Base-by-base conservation (phyloP, 1,140 invertebrate genomes). In the Carcinoscorpius rotundicauda region DNA sequence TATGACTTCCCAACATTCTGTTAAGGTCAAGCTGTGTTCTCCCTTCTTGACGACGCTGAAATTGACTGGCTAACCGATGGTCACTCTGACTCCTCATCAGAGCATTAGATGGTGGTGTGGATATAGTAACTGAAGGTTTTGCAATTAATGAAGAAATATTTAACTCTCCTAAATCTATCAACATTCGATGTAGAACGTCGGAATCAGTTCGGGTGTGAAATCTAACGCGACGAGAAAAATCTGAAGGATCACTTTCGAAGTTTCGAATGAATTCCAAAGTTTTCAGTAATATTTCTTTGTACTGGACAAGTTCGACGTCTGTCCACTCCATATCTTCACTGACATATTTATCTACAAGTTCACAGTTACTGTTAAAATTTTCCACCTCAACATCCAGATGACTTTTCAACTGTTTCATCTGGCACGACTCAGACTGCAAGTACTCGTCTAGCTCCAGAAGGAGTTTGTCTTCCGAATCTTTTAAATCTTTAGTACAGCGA, bases 281-380 rank as follows among this genome's bases (percentile, higher is more conserved):
- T 77, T 91, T 92, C 3, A 95, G 78, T 78, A 95, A 95, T 64
- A 95, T 91, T 76, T 95, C 91, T 80, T 95, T 96, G 58, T 91
- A 89, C 73, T 94, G 91, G 79, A 95, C 51, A 6, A 74, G 62
- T 63, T 74, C 73, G 63, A 85, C 84, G 73, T 96, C 78, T 49
- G 76, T 74, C 73, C 64, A 77, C 60, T 73, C 70, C 62, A 72
- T 73, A 69, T 88, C 88, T 72, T 91, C 86, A 73, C 87, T 86
- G 83, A 94, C 88, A 78, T 93, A 86, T 77, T 80, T 91, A 78
- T 98, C 94, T n/a, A 91, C 91, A 66, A 97, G 81, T 76, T 98
- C 93, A 80, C 93, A 96, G 77, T 97, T 97, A 74, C 90, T 92
- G 71, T 87, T 83, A 65, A 97, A 93, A 77, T 95, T 97, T 60